Evolutionary conservation across 2,888 invertebrate species (phyloP), one percentile per base, ranked within the genome.

Genomic region (Agriopis leucophaearia): DNA sequence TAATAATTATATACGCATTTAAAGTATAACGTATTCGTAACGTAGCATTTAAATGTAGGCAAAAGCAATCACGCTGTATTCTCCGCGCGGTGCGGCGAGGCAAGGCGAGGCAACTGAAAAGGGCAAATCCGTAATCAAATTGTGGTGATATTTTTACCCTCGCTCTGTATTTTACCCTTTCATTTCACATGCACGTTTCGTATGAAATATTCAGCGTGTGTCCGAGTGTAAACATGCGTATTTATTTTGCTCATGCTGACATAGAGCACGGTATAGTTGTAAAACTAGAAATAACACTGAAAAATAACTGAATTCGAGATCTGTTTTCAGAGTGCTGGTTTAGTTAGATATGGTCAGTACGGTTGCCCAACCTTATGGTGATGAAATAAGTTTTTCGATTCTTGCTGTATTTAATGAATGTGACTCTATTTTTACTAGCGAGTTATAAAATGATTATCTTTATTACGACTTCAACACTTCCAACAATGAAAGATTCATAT

Each of bases 141-240:
- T 62, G 61, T 51, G 63, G 51, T 42, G 55, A 44, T 56, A 70
- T 73, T 69, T 70, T 62, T 56, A 27, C 44, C 51, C 68, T 52
- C 50, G 60, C 60, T 61, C 57, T 16, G 52, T 51, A 62, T 66
- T 66, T 66, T 38, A 56, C 56, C 61, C 66, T 57, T 57, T 62
- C 66, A 62, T 65, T 69, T 64, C 63, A 51, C 52, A 60, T 52
- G 60, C 73, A 63, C 71, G 71, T 69, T 67, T 54, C 58, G 38
- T 56, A 62, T 65, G 58, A 69, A 69, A 71, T 69, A 72, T 72
- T 71, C 68, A 68, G 48, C 55, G 58, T 65, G 54, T 56, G 66
- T 57, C 60, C 55, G 52, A 57, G 50, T 50, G 50, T 61, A 57
- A 61, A 66, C 52, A 36, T 4, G 40, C 44, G 16, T 57, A 35